Percentiles rank a stretch among this genome's conserved stretches.
Conservation (phyloP, 1,140 invertebrate genomes). For the Alviniconcha marisindica region DNA sequence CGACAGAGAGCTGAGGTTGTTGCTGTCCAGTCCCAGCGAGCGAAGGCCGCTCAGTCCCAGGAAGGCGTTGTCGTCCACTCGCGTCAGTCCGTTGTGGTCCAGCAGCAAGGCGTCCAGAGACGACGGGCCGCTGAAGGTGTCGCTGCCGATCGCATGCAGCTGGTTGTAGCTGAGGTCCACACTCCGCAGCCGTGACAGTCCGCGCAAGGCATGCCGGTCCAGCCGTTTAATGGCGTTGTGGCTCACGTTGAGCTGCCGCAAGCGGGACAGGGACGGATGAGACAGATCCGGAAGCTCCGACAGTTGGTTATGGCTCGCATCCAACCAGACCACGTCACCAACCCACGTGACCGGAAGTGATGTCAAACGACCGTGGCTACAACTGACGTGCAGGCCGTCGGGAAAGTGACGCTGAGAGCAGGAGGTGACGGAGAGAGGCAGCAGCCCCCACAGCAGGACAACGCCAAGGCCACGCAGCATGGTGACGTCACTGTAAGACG, state of each 20-base stretch:
- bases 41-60: not conserved
- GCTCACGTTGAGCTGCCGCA: conserved; percentile 13
- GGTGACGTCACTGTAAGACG: no score
- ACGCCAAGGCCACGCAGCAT: no score
- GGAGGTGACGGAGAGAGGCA: not conserved
- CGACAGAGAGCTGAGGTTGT: not conserved
- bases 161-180: conserved; percentile 1
- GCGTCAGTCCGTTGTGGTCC: not conserved
- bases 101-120: not conserved
- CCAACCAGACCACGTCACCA: not conserved
- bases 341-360: not conserved
- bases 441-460: no score
- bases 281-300: not conserved
- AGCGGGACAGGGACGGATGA: not conserved
- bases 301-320: not conserved
- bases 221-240: not conserved
- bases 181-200: not conserved
- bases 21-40: not conserved
- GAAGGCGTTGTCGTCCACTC: not conserved
- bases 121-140: not conserved
- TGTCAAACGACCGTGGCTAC: not conserved
- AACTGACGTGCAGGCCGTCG: not conserved
- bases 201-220: not conserved
- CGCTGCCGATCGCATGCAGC: not conserved
- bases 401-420: not conserved